These are phyloP conservation scores for Pristionchus entomophagus DNA, from an alignment of 2,888 invertebrate species.

Conservation along the genomic window DNA sequence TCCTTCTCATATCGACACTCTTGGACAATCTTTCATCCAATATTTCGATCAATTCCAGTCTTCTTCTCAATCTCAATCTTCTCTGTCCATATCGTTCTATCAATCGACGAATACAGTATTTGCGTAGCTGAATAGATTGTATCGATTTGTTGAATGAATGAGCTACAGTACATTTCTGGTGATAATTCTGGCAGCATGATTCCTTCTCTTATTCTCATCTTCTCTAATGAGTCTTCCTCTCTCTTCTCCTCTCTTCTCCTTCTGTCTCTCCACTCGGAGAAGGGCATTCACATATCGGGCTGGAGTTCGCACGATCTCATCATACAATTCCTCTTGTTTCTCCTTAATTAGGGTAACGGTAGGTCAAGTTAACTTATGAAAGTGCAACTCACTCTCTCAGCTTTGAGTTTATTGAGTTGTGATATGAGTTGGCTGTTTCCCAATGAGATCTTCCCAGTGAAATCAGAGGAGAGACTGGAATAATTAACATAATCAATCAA, in stretches of 20 bases:
- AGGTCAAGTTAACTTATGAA: not conserved
- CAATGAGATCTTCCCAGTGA: constrained; percentile 10
- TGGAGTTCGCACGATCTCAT: constrained; percentile 15
- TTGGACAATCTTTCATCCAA: constrained; percentile 15
- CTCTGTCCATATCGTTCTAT: not conserved
- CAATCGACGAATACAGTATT: not conserved
- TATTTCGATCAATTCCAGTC: constrained; percentile 20
- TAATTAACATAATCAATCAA: not conserved
- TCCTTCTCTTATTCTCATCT: not conserved
- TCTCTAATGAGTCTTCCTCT: not conserved
- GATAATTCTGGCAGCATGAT: constrained; percentile 40
- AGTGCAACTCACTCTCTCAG: not conserved
- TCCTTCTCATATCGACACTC: constrained; percentile 16
- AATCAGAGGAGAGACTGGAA: constrained; percentile 27
- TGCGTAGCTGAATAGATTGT: not conserved
- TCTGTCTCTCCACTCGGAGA: constrained; percentile 6
- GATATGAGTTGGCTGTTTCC: constrained; percentile 17
- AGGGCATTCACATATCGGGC: constrained; percentile 38
- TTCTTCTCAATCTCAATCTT: not conserved
- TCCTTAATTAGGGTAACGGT: not conserved
- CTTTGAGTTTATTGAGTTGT: constrained; percentile 20
- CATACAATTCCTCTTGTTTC: constrained; percentile 37
- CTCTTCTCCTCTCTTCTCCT: not conserved
- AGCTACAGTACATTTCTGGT: not conserved
- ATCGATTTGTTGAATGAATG: not conserved